Percentiles rank a stretch among this genome's conserved stretches.
These are phyloP conservation scores for Pseudolaguvia tuberculata DNA, from an alignment of 2,113 vertebrate genomes.

Conservation along the genomic window DNA sequence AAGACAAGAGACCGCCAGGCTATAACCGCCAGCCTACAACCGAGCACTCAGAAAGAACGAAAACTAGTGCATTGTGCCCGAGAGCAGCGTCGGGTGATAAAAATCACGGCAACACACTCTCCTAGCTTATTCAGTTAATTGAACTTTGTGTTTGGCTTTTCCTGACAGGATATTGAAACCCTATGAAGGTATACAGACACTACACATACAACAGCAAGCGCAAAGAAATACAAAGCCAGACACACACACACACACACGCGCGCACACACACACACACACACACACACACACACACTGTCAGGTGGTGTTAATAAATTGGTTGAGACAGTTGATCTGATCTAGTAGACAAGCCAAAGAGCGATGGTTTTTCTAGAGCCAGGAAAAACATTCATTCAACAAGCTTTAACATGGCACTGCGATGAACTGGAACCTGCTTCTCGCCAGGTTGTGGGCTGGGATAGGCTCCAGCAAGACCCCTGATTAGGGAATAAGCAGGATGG, in stretches of 20 bases:
- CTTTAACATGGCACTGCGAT: too few species aligned
- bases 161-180: constrained; percentile 23
- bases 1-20: not conserved
- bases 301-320: not conserved
- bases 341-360: too few species aligned
- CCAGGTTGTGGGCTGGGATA: too few species aligned
- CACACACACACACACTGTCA: not conserved
- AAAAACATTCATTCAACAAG: too few species aligned
- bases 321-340: too few species aligned
- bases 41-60: not conserved
- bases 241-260: not conserved
- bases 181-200: not conserved
- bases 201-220: too few species aligned
- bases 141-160: constrained; percentile 31
- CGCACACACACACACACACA: not conserved
- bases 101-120: constrained; percentile 10
- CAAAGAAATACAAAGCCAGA: not conserved
- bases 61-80: not conserved
- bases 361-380: too few species aligned
- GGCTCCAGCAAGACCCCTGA: too few species aligned
- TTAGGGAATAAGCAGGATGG: too few species aligned
- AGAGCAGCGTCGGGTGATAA: not conserved
- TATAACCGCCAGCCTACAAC: not conserved
- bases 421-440: too few species aligned
- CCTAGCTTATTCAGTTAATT: not conserved